phyloP scores from a whole-genome alignment of 1,140 invertebrate species.

The Limonius californicus region DNA sequence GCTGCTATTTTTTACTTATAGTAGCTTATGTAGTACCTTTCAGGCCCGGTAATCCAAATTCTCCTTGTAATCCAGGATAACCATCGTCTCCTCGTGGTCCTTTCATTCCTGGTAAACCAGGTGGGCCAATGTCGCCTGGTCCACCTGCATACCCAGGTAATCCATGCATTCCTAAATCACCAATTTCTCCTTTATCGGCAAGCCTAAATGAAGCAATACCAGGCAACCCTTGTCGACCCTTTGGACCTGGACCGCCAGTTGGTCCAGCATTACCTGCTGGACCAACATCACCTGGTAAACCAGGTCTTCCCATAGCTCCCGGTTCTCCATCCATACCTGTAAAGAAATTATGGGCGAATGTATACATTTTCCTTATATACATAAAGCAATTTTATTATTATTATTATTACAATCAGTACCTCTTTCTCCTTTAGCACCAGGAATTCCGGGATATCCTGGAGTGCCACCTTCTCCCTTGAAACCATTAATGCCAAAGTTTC shows the following conservation, averaged over 20 bases:
- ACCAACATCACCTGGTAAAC: conserved; percentile 40
- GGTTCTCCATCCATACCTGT: conserved; percentile 52
- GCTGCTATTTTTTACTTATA: too few species aligned
- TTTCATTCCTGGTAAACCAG: conserved; percentile 40
- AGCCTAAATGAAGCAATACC: conserved; percentile 54
- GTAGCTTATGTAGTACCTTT: conserved; percentile 54
- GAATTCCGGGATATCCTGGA: conserved; percentile 41
- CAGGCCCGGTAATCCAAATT: conserved; percentile 48
- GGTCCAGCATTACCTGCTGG: conserved; percentile 44
- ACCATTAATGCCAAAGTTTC: conserved; percentile 41
- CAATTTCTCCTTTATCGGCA: conserved; percentile 58
- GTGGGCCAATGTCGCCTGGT: conserved; percentile 48
- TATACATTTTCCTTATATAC: too few species aligned
- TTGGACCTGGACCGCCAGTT: conserved; percentile 48
- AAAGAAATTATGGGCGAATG: too few species aligned
- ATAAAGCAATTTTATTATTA: conserved; percentile 47
- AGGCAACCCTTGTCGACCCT: conserved; percentile 58
- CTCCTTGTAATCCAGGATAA: conserved; percentile 46
- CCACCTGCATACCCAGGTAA: conserved; percentile 52
- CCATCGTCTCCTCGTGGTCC: conserved; percentile 49
- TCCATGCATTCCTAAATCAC: conserved; percentile 55
- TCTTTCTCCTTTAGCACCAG: conserved; percentile 48
- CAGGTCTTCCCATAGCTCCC: conserved; percentile 53
- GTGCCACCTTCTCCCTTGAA: conserved; percentile 35
- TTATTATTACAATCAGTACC: conserved; percentile 44